Conservation (phyloP, 1,140 invertebrate genomes). For the Leptoteleia sp. region DNA sequence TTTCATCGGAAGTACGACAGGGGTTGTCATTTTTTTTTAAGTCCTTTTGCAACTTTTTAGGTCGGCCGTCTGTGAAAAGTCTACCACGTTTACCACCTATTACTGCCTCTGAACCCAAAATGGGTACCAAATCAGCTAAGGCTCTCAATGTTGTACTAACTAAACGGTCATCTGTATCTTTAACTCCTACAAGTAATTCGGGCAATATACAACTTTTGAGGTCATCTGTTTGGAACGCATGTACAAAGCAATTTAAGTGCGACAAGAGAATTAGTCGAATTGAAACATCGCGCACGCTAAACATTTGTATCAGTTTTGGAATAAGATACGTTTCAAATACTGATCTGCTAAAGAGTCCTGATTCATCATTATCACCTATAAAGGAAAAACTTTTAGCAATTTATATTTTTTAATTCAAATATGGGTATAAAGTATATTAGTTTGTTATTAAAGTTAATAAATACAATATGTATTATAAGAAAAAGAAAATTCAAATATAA, state of each 20-base stretch:
- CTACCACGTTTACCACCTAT: slow-evolving; percentile 90
- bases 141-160: slow-evolving; percentile 89
- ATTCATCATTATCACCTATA: slow-evolving; percentile 78
- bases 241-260: slow-evolving; percentile 87
- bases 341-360: slow-evolving; percentile 83
- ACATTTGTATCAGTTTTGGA: slow-evolving; percentile 88
- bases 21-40: slow-evolving; percentile 60
- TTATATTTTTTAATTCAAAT: not conserved
- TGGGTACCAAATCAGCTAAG: slow-evolving; percentile 90
- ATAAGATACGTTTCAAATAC: slow-evolving; percentile 87
- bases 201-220: slow-evolving; percentile 86
- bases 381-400: slow-evolving; percentile 13
- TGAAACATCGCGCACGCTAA: slow-evolving; percentile 88
- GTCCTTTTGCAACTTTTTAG: slow-evolving; percentile 78
- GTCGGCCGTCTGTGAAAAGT: slow-evolving; percentile 91
- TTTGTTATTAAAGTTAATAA: not conserved
- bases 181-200: slow-evolving; percentile 90
- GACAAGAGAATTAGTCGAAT: slow-evolving; percentile 86
- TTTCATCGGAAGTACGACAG: slow-evolving; percentile 3
- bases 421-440: slow-evolving; percentile 27
- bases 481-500: too few species aligned
- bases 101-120: slow-evolving; percentile 89
- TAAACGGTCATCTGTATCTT: slow-evolving; percentile 89
- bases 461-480: too few species aligned
- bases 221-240: slow-evolving; percentile 86